These are phyloP conservation scores for Hephaestus fuliginosus DNA, from an alignment of 2,797 vertebrate genomes.

Conservation along the genomic window DNA sequence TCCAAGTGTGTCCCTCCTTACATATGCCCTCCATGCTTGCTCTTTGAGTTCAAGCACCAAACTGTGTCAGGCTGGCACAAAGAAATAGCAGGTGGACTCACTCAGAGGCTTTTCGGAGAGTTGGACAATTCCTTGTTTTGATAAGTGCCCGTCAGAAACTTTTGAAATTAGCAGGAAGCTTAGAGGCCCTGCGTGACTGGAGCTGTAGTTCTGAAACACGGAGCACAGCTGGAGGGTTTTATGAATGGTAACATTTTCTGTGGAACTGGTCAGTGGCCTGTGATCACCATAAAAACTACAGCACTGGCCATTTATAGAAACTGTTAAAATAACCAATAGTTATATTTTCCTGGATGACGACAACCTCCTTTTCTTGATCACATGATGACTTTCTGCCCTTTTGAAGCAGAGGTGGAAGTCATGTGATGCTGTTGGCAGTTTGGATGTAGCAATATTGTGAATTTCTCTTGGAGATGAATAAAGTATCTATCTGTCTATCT, in stretches of 20 bases:
- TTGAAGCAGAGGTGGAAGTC: not conserved
- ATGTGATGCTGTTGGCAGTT: not conserved
- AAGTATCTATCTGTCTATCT: too few species aligned
- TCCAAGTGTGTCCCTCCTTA: constrained; percentile 2
- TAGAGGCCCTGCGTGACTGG: constrained; percentile 21
- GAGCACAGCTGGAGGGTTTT: constrained; percentile 21
- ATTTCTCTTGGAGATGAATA: too few species aligned
- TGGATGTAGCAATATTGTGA: not conserved
- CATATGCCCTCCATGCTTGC: not conserved
- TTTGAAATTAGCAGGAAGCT: constrained; percentile 32
- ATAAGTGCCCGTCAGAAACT: constrained; percentile 13
- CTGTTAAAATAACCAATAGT: not conserved
- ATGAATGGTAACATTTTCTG: not conserved
- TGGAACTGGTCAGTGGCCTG: not conserved
- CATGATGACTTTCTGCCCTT: not conserved
- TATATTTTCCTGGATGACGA: not conserved
- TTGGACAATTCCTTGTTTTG: constrained; percentile 14
- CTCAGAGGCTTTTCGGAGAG: not conserved
- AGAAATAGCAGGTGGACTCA: constrained; percentile 16
- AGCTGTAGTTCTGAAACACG: constrained; percentile 21
- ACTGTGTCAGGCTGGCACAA: constrained; percentile 24
- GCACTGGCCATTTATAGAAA: not conserved
- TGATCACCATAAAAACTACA: not conserved
- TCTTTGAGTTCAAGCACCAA: not conserved
- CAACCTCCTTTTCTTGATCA: not conserved